Percentiles rank a stretch among this genome's conserved stretches.
Evolutionary conservation across 2,113 vertebrate genomes (phyloP).

Genomic region (Engystomops pustulosus): DNA sequence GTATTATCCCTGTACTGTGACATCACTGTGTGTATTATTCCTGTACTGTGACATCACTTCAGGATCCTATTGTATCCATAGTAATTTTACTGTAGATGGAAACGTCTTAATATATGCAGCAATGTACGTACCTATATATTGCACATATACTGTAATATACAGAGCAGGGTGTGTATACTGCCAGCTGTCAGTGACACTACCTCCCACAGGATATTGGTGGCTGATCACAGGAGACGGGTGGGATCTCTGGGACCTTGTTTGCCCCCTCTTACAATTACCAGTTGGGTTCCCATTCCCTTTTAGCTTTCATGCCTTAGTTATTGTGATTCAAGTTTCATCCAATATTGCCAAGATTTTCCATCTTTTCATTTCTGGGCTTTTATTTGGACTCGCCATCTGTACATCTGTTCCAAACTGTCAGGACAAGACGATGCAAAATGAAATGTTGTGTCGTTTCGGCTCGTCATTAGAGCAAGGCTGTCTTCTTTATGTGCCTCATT

Average conservation of each 20-base stretch:
- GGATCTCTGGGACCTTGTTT: not conserved
- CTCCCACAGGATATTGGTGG: not conserved
- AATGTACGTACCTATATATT: no score
- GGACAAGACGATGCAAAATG: conserved; percentile 47
- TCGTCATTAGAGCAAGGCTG: conserved; percentile 41
- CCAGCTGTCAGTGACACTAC: no score
- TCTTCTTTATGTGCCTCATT: conserved; percentile 42
- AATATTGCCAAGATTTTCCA: conserved; percentile 36
- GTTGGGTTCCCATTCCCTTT: not conserved
- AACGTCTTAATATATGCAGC: no score
- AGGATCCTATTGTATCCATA: no score
- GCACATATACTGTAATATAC: no score
- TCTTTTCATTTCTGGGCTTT: conserved; percentile 43
- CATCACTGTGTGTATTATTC: no score
- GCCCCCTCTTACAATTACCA: not conserved
- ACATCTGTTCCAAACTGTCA: conserved; percentile 55
- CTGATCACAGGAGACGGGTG: not conserved
- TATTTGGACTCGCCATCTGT: conserved; percentile 54
- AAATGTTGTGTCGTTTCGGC: conserved; percentile 53
- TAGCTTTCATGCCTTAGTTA: conserved; percentile 2
- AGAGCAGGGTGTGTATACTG: not conserved
- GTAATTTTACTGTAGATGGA: not conserved
- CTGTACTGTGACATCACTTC: no score
- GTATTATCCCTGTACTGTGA: no score
- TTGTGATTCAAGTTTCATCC: conserved; percentile 37